Evolutionary conservation across 2,797 vertebrate genomes (phyloP), one percentile per base, ranked within the genome.

Genomic region (Tympanoctomys barrerae): DNA sequence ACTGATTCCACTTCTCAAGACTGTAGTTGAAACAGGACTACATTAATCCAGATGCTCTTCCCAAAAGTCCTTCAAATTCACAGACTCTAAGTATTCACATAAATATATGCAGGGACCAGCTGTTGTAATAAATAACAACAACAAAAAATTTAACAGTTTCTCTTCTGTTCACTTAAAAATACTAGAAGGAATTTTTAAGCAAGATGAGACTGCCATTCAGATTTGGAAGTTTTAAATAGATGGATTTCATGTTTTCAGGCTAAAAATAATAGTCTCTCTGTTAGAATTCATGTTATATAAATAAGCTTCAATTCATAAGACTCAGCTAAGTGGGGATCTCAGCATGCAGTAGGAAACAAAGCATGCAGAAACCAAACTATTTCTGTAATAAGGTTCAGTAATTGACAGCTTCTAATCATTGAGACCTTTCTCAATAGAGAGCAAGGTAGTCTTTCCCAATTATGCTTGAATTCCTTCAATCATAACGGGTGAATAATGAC

Each of bases 91-190:
- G 64, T 68, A 93, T 59, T 49, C 57, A 90, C 52, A 94, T 61
- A 89, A 83, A 93, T 62, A 52, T 16, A 57, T 90, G 71, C 36
- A 79, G 75, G 7, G 0, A 42, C 59, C 93, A 95, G 96, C 87
- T 97, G 33, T n/a, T 94, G 75, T 77, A 93, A 95, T 96, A n/a
- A n/a, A n/a, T n/a, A n/a, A n/a, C n/a, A n/a, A n/a, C 94, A 96
- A 88, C 79, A 91, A 54, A 52, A 52, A 52, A 54, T 75, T 8
- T 13, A 28, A 24, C 22, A 66, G 28, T 96, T 96, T 95, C 66
- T 62, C 86, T 95, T 75, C 75, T 4, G 0, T 94, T 96, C 80
- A 36, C 2, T 92, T 92, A 70, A 59, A 96, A 95, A 71, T 77
- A 85, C 79, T 22, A 89, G 66, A 94, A 91, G 75, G 73, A 94